Base-by-base conservation (phyloP, 1,140 invertebrate species). In the Macrosteles quadrilineatus region DNA sequence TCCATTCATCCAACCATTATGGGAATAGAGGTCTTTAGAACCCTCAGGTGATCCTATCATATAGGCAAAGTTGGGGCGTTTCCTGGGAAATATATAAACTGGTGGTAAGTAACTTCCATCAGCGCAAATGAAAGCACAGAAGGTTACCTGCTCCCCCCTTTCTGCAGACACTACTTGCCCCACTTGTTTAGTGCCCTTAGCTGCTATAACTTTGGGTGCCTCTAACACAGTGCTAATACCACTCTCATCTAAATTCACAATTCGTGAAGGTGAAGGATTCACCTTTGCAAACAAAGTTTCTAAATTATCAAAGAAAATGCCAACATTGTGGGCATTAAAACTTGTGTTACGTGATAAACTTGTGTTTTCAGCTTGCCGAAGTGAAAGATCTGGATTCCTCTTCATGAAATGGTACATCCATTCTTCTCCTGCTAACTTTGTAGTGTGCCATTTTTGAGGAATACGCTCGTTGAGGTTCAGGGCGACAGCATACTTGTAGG, bases 281-380 rank as follows among this genome's bases (percentile, higher is more conserved):
- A 45, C 43, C n/a, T 45, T 45, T 45, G 43, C 43, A 45, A 45
- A n/a, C 36, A 40, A 6, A 40, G 6, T 40, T 40, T 40, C 36
- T 9, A 40, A 6, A 40, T 40, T 40, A 40, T 40, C 36, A 40
- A 40, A 40, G 36, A 40, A 40, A 40, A 17, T 17, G 6, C 17
- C 17, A 17, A 50, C 21, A 4, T 19, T 19, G 14, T 17, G 4
- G 4, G 14, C 21, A 50, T 50, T 50, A 21, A 50, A 36, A n/a
- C 27, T 23, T 11, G 9, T 63, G 63, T 65, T 65, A 14, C 29
- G 27, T 31, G 63, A 65, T 32, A 32, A 36, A 65, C 63, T 65
- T 31, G 63, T 65, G 40, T 65, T 65, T 43, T 65, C 63, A 32
- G 63, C 29, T 65, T 65, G 63, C 21, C 29, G 63, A 32, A 65